Evolutionary conservation across 2,888 invertebrate genomes (phyloP), one percentile per base, ranked within the genome.

Genomic region (Frankliniella fusca): DNA sequence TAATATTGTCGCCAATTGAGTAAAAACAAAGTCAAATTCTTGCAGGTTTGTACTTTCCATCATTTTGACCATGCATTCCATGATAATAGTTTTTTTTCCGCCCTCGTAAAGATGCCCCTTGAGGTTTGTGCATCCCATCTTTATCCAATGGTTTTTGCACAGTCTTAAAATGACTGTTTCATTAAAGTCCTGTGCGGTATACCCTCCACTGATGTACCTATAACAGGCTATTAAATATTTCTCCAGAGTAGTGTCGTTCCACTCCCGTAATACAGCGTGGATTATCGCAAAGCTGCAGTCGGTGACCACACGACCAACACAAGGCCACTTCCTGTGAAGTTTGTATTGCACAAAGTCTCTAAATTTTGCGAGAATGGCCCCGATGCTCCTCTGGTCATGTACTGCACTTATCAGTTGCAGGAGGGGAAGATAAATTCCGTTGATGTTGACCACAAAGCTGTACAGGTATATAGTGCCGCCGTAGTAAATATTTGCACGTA

Each of bases 91-190:
- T 23, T 23, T 65, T 3, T 10, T 65, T 10, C n/a, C 65, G 10
- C 3, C 3, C 10, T 65, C n/a, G 9, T 11, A 65, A 3, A 65
- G 23, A 23, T 65, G 65, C 20, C 65, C 65, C 1, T 15, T 10
- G 2, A 65, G n/a, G 65, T 65, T 65, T 2, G 20, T 65, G 65
- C 65, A 65, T 10, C 20, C 65, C 65, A 65, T 65, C 23, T 65
- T 65, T 3, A 65, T n/a, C 65, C 65, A 65, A 65, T 65, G 65
- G 65, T 65, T 65, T 23, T 65, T 65, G 65, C 65, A 65, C 23
- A 65, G n/a, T 7, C 65, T 7, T 3, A 20, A n/a, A 23, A 65
- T 20, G 65, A 20, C 20, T 3, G 23, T 10, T 65, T 65, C 65
- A 65, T 65, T 65, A 3, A n/a, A 20, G 9, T 65, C 65, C 65